Evolutionary conservation across 35 echinoderm and acorn worm species (phyloP).

Genomic region (Heliocidaris erythrogramma): DNA sequence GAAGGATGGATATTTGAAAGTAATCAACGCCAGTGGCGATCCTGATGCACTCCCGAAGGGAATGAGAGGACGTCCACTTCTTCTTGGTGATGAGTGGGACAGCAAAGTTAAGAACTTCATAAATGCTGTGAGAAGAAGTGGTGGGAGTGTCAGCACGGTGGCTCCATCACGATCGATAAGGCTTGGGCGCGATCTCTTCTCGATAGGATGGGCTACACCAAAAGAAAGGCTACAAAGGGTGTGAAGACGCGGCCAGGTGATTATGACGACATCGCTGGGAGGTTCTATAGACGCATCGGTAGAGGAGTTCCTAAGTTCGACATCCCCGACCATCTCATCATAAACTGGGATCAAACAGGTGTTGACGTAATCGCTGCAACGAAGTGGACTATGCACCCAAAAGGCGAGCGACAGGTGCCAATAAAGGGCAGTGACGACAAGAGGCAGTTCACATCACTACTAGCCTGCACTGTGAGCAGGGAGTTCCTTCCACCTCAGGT

Average conservation of each 20-base stretch:
- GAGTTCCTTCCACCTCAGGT: conserved; percentile 54
- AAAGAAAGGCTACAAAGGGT: conserved; percentile 50
- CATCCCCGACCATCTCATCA: conserved; percentile 46
- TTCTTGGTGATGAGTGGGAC: conserved; percentile 4
- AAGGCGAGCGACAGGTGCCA: conserved; percentile 23
- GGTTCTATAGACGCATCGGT: conserved; percentile 8
- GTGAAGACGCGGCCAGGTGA: conserved; percentile 38
- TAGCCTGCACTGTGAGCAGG: conserved; percentile 13
- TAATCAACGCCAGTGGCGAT: not conserved
- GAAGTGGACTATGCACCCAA: conserved; percentile 45
- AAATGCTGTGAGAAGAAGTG: conserved; percentile 13
- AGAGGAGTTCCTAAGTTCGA: conserved; percentile 21
- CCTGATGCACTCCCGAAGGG: not conserved
- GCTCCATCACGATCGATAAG: not conserved
- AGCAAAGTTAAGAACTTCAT: not conserved
- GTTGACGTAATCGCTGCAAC: conserved; percentile 29
- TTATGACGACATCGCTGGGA: conserved; percentile 17
- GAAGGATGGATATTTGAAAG: conserved; percentile 54
- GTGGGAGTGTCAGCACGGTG: conserved; percentile 36
- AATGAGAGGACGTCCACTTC: conserved; percentile 1
- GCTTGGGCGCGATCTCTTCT: conserved; percentile 50
- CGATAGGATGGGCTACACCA: conserved; percentile 41
- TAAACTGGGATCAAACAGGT: conserved; percentile 65
- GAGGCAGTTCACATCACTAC: conserved; percentile 45
- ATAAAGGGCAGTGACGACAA: conserved; percentile 53